phyloP scores from a whole-genome alignment of 2,888 invertebrate genomes.

The Eupithecia inturbata region DNA sequence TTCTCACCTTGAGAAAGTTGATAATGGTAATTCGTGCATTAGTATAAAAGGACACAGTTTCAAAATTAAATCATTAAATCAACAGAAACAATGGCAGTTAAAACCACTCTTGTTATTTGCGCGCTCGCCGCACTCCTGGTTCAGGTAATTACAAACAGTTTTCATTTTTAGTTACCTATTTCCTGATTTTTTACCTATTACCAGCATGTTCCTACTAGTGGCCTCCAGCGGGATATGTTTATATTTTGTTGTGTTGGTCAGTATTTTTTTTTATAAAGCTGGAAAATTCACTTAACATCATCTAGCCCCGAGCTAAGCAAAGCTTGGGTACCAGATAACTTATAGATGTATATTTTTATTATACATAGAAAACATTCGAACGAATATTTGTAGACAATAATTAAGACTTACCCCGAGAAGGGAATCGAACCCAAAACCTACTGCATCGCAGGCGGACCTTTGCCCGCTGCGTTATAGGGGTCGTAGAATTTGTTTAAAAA shows the following conservation, averaged over 20 bases:
- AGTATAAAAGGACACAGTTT: conserved; percentile 19
- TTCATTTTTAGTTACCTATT: neutral
- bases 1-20: neutral
- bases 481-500: too few relatives aligned
- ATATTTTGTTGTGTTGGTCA: neutral
- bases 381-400: too few relatives aligned
- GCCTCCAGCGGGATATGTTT: neutral
- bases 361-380: too few relatives aligned
- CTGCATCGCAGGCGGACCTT: too few relatives aligned
- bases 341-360: too few relatives aligned
- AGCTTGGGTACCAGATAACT: too few relatives aligned
- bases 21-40: neutral
- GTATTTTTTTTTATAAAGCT: too few relatives aligned
- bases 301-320: too few relatives aligned
- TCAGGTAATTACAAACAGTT: conserved; percentile 42
- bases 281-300: too few relatives aligned
- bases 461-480: too few relatives aligned
- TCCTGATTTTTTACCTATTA: neutral
- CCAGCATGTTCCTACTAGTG: neutral
- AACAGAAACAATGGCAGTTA: conserved; percentile 45
- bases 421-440: too few relatives aligned
- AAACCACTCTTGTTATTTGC: conserved; percentile 48
- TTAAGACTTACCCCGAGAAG: too few relatives aligned
- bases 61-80: conserved; percentile 1
- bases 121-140: conserved; percentile 47